Evolutionary conservation across 2,113 vertebrate species (phyloP), one percentile per base, ranked within the genome.

Genomic region (Gopherus flavomarginatus): DNA sequence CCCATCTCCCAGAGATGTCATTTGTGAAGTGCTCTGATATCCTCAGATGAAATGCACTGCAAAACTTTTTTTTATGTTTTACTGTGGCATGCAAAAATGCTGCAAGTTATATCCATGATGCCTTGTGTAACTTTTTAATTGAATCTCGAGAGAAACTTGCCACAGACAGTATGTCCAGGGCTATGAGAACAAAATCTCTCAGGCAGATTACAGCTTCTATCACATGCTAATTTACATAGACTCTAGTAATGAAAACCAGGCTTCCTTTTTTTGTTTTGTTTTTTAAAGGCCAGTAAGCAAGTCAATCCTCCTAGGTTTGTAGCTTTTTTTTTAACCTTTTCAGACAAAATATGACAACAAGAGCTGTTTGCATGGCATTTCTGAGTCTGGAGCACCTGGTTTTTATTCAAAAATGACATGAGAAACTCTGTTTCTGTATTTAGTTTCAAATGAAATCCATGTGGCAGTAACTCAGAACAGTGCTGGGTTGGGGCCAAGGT

Each of bases 351-450:
- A 95, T n/a, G 49, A 87, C 69, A 79, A 59, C 75, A 77, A 1
- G 75, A 85, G 0, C 2, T 95, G 31, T 85, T 96, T 97, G n/a
- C 85, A 85, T 95, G 83, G 54, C 57, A 94, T 3, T 89, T 94
- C 53, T 90, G 56, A 38, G 27, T 88, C 94, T 47, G 52, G 90
- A 92, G 77, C 95, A 97, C 89, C 92, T 97, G 96, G 81, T 89
- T 97, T 98, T 90, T 52, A 86, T 97, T 97, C 95, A 81, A 29
- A 96, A 93, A 93, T 94, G 13, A 94, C 89, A 92, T 94, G 78
- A 95, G 88, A 94, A 89, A 14, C 77, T 92, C 90, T 94, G 82
- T 94, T 96, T 83, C 62, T 95, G 53, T 94, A 85, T 94, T 96
- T 91, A 92, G 90, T 96, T 94, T 96, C 86, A 97, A 90, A 96